Evolutionary conservation across 2,888 invertebrate genomes (phyloP), one percentile per base, ranked within the genome.

Genomic region (Lochmaea capreae): DNA sequence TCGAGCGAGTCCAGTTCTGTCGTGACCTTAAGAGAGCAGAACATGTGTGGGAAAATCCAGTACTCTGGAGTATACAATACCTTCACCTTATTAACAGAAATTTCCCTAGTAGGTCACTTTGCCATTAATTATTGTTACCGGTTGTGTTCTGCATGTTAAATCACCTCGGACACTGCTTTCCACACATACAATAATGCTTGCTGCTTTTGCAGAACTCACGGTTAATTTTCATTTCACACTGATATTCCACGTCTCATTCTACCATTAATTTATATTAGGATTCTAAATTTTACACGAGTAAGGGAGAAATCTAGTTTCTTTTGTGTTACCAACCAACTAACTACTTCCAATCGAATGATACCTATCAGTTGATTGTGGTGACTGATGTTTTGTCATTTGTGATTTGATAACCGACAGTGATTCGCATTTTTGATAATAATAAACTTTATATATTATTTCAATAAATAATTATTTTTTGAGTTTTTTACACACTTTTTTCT

Each of bases 121-220:
- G 68, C 68, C 61, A 69, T 69, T 69, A 69, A 69, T 69, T 69
- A 69, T 69, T 69, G 68, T 69, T 43, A 43, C 61, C 68, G 68
- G 61, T 69, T 69, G 61, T 69, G 61, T 69, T 69, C 52, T 69
- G 68, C 68, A 69, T 69, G 68, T 62, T 69, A 69, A 69, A 69
- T 69, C 68, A 69, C 68, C 46, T 67, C 68, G 68, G 68, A 69
- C 61, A 61, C 12, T 33, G 61, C 61, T 61, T 6, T 61, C 33
- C 61, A n/a, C 22, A 33, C 33, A 61, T 26, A 33, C 59, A 11
- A 26, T 22, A 39, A 39, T 39, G 33, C 33, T 39, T 9, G 33
- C 33, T 39, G 61, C 61, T 69, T 46, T 69, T 68, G 68, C 58
- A 62, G 62, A 61, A 62, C 68, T 49, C 26, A 62, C 43, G 33